Percentiles rank a stretch among this genome's conserved stretches.
These are phyloP conservation scores for Hyppa rectilinea DNA, from an alignment of 2,888 invertebrate species.

Conservation along the genomic window DNA sequence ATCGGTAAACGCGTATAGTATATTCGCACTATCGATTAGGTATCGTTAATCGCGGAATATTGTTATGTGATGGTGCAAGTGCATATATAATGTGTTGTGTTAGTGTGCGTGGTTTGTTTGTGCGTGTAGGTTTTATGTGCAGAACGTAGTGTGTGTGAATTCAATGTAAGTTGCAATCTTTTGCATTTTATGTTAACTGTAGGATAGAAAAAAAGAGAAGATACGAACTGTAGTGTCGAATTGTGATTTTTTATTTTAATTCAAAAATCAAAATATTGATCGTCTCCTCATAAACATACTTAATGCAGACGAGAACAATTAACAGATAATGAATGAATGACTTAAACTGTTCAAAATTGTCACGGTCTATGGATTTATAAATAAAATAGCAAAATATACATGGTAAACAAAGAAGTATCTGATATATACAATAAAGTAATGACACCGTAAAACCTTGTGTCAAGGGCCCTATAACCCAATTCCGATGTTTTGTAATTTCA, in stretches of 20 bases:
- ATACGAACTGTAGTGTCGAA: background rate
- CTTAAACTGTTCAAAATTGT: background rate
- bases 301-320: background rate
- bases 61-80: constrained; percentile 53
- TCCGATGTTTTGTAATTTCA: constrained; percentile 73
- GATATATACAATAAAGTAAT: constrained; percentile 37
- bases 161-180: constrained; percentile 59
- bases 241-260: constrained; percentile 21
- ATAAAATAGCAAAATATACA: background rate
- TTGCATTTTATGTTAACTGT: background rate
- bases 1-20: too few species aligned
- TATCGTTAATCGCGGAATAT: constrained; percentile 50
- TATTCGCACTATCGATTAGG: constrained; percentile 54
- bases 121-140: constrained; percentile 36
- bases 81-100: constrained; percentile 38
- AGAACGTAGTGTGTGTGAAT: constrained; percentile 39
- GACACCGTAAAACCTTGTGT: constrained; percentile 69
- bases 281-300: background rate
- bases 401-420: background rate
- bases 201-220: background rate
- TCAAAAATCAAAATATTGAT: background rate
- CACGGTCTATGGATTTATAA: background rate
- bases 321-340: background rate
- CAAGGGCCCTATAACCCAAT: constrained; percentile 84
- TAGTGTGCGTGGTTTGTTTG: constrained; percentile 50